These are phyloP conservation scores for Ceratina calcarata DNA, from an alignment of 1,140 invertebrate species.

Conservation along the genomic window DNA sequence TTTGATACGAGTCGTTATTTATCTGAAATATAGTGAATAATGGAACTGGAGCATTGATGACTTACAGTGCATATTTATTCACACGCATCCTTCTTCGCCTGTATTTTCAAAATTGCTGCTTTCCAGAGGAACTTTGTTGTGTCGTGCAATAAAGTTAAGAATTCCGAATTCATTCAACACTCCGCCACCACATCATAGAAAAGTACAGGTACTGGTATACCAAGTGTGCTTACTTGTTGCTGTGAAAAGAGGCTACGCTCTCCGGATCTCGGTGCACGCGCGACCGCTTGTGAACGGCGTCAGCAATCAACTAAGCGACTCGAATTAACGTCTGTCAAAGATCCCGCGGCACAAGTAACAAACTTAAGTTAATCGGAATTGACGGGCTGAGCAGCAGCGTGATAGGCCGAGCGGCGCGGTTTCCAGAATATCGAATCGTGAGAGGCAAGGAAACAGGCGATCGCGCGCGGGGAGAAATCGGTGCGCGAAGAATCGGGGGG, in stretches of 20 bases:
- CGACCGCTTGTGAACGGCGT: background rate
- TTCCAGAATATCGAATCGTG: background rate
- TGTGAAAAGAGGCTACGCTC: background rate
- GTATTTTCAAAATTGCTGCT: too few species aligned
- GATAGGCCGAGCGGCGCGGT: background rate
- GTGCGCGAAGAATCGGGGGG: slow-evolving; percentile 18
- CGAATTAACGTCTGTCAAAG: slow-evolving; percentile 6
- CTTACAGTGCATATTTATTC: too few species aligned
- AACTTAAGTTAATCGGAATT: background rate
- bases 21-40: too few species aligned
- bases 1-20: too few species aligned
- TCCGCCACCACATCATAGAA: too few species aligned
- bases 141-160: too few species aligned
- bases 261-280: too few species aligned
- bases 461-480: slow-evolving; percentile 9
- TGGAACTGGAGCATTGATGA: too few species aligned
- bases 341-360: background rate
- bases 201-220: slow-evolving; percentile 25
- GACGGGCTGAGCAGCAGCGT: background rate
- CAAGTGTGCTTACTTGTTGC: slow-evolving; percentile 33
- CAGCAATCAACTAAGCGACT: background rate
- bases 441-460: background rate
- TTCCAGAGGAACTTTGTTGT: too few species aligned
- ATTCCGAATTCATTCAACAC: too few species aligned
- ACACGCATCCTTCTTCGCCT: too few species aligned